phyloP scores from a whole-genome alignment of 2,113 vertebrate genomes.

The Atrichornis clamosus region DNA sequence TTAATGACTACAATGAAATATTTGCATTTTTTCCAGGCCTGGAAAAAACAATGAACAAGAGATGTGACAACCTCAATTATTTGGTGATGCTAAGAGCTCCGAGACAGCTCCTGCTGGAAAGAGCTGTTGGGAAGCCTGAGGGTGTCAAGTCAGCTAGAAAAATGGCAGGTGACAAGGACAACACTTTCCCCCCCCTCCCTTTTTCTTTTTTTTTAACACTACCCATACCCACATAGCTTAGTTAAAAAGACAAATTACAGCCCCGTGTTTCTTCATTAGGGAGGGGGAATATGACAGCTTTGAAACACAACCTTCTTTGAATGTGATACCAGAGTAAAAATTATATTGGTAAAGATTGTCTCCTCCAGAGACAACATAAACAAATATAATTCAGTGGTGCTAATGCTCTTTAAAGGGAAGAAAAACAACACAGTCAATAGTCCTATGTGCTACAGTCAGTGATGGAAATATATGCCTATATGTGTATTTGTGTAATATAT shows the following conservation, averaged over 20 bases:
- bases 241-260: conserved; percentile 94
- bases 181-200: conserved; percentile 53
- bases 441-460: background rate
- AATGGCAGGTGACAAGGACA: conserved; percentile 97
- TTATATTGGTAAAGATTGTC: background rate
- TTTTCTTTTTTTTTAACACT: conserved; percentile 43
- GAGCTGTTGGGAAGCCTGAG: conserved; percentile 83
- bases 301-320: conserved; percentile 64
- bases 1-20: conserved; percentile 98
- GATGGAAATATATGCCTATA: background rate
- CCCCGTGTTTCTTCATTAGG: conserved; percentile 76
- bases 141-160: conserved; percentile 89
- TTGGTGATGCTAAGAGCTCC: conserved; percentile 90
- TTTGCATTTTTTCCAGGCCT: conserved; percentile 92
- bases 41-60: conserved; percentile 89
- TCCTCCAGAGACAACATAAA: conserved; percentile 40
- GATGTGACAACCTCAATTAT: conserved; percentile 99
- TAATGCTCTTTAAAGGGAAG: background rate
- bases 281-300: conserved; percentile 83
- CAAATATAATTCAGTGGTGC: background rate
- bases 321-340: background rate
- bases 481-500: background rate
- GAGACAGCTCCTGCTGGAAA: conserved; percentile 93
- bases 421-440: background rate
- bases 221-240: conserved; percentile 82